A percentile compares a stretch with the other conserved stretches of the same genome.
phyloP scores from a whole-genome alignment of 2,113 vertebrate species.

The Colinus virginianus region DNA sequence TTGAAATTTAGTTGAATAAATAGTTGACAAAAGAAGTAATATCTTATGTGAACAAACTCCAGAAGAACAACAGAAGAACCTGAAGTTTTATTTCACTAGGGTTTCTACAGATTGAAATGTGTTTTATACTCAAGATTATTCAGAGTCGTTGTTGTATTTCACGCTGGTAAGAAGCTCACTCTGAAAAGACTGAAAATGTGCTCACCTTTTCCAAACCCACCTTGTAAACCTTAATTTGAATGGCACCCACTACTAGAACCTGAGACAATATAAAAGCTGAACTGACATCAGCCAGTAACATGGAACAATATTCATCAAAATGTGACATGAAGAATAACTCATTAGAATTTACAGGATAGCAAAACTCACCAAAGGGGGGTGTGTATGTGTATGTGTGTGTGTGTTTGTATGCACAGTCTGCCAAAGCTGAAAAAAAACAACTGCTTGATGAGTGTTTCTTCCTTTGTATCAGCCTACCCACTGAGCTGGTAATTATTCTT shows the following conservation, averaged over 20 bases:
- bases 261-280: constrained; percentile 47
- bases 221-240: constrained; percentile 68
- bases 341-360: constrained; percentile 56
- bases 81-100: constrained; percentile 49
- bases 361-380: constrained; percentile 37
- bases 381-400: background rate
- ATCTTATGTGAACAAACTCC: constrained; percentile 34
- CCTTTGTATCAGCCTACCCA: constrained; percentile 57
- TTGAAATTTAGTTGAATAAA: constrained; percentile 56
- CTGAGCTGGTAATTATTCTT: constrained; percentile 73
- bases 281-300: background rate
- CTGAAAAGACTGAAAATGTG: constrained; percentile 63
- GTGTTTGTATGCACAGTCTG: constrained; percentile 32
- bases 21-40: constrained; percentile 64
- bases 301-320: constrained; percentile 51
- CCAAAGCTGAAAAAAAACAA: constrained; percentile 52
- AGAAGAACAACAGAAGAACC: constrained; percentile 44
- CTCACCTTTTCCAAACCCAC: constrained; percentile 57
- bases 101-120: constrained; percentile 59
- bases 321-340: constrained; percentile 34
- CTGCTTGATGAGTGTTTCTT: constrained; percentile 62
- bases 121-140: constrained; percentile 65
- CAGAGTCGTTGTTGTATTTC: constrained; percentile 62
- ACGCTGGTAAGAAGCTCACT: constrained; percentile 63
- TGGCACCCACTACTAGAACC: constrained; percentile 59